phyloP scores from a whole-genome alignment of 2,113 vertebrate species.

The Sceloporus undulatus region DNA sequence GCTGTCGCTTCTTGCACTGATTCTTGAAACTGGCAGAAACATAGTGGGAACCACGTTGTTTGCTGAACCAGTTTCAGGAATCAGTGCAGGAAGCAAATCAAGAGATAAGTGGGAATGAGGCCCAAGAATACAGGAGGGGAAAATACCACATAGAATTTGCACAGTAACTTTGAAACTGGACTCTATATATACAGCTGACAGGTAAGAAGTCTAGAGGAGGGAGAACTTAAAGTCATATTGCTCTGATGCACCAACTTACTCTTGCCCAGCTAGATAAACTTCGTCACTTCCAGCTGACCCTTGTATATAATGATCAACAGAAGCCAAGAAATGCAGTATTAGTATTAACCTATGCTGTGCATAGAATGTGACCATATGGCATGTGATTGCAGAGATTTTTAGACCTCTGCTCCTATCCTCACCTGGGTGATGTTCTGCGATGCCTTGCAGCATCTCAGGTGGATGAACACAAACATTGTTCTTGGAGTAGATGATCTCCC shows the following conservation, averaged over 20 bases:
- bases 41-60: no score
- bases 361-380: not conserved
- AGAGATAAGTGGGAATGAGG: no score
- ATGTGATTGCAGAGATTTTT: not conserved
- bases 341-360: not conserved
- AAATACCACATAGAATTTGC: not conserved
- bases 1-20: no score
- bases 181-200: not conserved
- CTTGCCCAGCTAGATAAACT: not conserved
- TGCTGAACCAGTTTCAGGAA: no score
- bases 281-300: not conserved
- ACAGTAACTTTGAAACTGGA: not conserved
- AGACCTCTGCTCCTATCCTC: slow-evolving; percentile 12
- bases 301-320: not conserved
- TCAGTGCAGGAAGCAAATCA: no score
- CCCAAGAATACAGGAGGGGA: no score
- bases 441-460: slow-evolving; percentile 86
- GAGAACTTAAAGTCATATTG: not conserved
- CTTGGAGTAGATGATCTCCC: slow-evolving; percentile 97
- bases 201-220: not conserved
- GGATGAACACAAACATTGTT: slow-evolving; percentile 98
- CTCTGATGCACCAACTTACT: not conserved
- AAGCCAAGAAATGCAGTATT: not conserved
- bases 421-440: slow-evolving; percentile 96
- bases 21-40: no score